Percentiles rank a stretch among this genome's conserved stretches.
Conservation (phyloP, 2,113 vertebrate species). For the Piaya cayana region DNA sequence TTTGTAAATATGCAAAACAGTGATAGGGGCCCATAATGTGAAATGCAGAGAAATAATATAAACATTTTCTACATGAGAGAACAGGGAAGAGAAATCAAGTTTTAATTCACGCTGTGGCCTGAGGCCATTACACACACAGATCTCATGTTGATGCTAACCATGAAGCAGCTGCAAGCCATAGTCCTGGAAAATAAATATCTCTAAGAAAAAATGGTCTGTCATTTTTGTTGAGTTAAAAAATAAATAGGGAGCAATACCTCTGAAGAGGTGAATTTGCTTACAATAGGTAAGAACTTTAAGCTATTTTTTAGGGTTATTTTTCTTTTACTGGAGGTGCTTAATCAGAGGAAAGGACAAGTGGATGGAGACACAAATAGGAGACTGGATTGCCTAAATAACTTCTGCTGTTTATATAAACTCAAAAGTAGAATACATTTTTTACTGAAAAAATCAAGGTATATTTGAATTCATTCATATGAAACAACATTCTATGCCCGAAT, state of each 20-base stretch:
- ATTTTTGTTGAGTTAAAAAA: background rate
- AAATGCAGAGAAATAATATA: background rate
- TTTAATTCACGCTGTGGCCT: background rate
- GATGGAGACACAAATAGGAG: background rate
- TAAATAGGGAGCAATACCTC: background rate
- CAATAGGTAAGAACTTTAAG: background rate
- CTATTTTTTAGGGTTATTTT: background rate
- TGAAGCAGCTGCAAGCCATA: background rate
- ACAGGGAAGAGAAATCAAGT: background rate
- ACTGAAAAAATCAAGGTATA: background rate
- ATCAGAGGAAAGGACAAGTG: background rate
- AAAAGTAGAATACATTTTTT: background rate
- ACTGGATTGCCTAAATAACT: background rate
- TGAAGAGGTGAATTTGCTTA: background rate
- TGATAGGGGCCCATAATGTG: background rate
- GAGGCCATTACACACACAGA: background rate
- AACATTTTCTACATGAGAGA: background rate
- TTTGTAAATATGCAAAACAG: background rate
- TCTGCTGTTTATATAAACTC: background rate
- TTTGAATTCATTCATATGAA: background rate
- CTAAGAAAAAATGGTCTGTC: background rate
- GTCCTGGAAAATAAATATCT: background rate
- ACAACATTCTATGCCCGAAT: background rate
- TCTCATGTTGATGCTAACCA: background rate
- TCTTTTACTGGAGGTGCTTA: background rate